Evolutionary conservation across 2,113 vertebrate species (phyloP), one percentile per base, ranked within the genome.

Genomic region (Centropristis striata): DNA sequence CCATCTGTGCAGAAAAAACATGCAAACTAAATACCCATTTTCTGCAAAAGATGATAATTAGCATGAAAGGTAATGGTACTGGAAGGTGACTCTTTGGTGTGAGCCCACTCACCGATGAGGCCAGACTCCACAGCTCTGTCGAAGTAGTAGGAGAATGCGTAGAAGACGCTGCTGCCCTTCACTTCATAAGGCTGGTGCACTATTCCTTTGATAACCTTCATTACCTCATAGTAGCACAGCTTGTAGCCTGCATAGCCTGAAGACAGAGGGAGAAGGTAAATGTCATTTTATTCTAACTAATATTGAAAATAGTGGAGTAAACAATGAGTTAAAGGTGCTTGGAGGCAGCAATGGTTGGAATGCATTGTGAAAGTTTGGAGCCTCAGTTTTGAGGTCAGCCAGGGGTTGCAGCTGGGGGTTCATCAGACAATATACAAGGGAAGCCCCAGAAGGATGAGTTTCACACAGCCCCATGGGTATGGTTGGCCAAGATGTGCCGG

Each of bases 121-220:
- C 96, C 94, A 16, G 96, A 96, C 25, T 99, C 97, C 71, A 93
- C 96, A 15, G 98, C 98, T 76, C 98, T 94, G 85, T 99, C 98
- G 2, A 95, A 99, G 86, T 99, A 99, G 88, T 99, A 97, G 69
- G 98, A 99, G 91, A 99, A 99, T 36, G 98, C 98, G 12, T 99
- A 99, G 93, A 99, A 99, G 78, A 96, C 83, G 58, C 96, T 96
- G 93, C 88, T 95, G 84, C 91, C 94, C 81, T 95, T 97, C 68
- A 99, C 91, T 75, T 99, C 98, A 13, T 95, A 96, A 9, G 97
- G 97, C 85, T 98, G 97, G 88, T 99, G 97, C 65, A 99, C 94
- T 77, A 96, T 96, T 15, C 97, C 97, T 85, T 94, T 96, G 72
- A 99, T 95, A 63, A 99, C 96, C 78, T 88, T 96, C 86, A 95